phyloP scores from a whole-genome alignment of 2,113 vertebrate species.

The Pachyramphus minor region DNA sequence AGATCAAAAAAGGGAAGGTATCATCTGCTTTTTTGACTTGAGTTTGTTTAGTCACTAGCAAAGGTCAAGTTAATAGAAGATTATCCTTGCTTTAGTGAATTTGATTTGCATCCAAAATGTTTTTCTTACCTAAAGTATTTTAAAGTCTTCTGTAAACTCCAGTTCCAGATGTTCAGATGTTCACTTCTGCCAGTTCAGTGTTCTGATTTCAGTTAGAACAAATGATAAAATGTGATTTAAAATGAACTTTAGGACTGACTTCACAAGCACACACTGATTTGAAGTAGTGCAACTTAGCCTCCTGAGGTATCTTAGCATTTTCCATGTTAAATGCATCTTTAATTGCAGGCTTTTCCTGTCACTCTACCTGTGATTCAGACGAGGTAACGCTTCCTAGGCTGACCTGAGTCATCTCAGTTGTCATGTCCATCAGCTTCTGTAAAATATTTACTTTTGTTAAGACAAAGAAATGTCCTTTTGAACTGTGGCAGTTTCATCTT shows the following conservation, averaged over 20 bases:
- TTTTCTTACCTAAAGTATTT: neutral
- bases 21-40: neutral
- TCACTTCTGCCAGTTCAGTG: neutral
- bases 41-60: neutral
- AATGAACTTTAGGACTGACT: neutral
- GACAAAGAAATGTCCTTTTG: neutral
- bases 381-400: neutral
- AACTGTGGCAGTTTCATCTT: neutral
- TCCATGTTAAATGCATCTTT: neutral
- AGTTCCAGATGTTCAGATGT: neutral
- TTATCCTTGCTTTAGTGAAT: neutral
- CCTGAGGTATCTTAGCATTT: neutral
- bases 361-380: neutral
- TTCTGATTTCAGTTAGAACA: neutral
- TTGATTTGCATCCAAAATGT: neutral
- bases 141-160: neutral
- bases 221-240: neutral
- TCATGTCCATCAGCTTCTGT: neutral
- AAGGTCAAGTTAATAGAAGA: neutral
- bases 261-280: neutral
- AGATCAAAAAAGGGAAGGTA: neutral
- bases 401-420: neutral
- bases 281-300: neutral
- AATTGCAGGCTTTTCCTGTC: neutral
- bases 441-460: slow-evolving; percentile 10